Evolutionary conservation across 2,888 invertebrate genomes (phyloP), one percentile per base, ranked within the genome.

Genomic region (Mystacides longicornis): DNA sequence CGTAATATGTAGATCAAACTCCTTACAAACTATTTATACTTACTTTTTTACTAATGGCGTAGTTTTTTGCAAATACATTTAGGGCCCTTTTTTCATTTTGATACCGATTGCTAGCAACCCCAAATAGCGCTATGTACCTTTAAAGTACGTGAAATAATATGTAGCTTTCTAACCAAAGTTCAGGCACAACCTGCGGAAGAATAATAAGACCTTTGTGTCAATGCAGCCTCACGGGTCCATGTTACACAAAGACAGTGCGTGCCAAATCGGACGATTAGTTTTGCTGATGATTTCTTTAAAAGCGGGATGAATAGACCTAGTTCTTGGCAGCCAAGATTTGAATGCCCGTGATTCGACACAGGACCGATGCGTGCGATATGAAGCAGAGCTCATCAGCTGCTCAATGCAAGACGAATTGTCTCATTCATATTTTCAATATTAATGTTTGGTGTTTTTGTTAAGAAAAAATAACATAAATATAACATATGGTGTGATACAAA

Each of bases 301-400:
- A 23, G 3, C 49, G 37, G 51, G 49, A 23, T 33, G 33, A 53
- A 52, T 23, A 21, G 23, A 49, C 50, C n/a, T 19, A 23, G 43
- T 51, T 52, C 48, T 43, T 54, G 45, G n/a, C n/a, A n/a, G n/a
- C n/a, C 21, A 45, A 49, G 45, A 21, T 52, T 52, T 21, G 49
- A 37, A 37, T 14, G 37, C 16, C 16, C 16, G 14, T 37, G 14
- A 37, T 37, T 37, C 37, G 37, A n/a, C 16, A 37, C 14, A 16
- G 37, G 37, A 37, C 14, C 37, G n/a, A 37, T 37, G 37, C 37
- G 37, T 37, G 37, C 37, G 37, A 37, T 37, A 37, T 58, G 33
- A 47, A 43, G 49, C n/a, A n/a, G n/a, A n/a, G n/a, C n/a, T 37
- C 56, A 55, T 60, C 60, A 60, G 60, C 60, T 60, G 60, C 54